phyloP scores from a whole-genome alignment of 2,113 vertebrate species.

The Pholis gunnellus region DNA sequence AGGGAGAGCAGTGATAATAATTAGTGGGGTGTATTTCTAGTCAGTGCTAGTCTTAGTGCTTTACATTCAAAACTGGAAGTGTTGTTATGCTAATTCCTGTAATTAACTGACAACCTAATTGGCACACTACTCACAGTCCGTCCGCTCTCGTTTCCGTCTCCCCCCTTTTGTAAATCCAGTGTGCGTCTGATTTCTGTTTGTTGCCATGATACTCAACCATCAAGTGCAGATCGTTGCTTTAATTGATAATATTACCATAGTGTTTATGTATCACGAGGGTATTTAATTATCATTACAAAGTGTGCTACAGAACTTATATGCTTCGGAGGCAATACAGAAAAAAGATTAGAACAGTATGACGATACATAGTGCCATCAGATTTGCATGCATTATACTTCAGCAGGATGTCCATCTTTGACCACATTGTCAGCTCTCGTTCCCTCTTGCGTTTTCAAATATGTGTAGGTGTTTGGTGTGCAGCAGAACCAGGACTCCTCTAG shows the following conservation, averaged over 20 bases:
- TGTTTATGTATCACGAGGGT: constrained; percentile 1
- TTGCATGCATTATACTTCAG: background rate
- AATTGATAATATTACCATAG: constrained; percentile 26
- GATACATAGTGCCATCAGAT: background rate
- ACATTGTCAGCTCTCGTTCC: background rate
- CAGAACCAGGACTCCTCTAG: constrained; percentile 82
- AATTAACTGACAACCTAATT: constrained; percentile 78
- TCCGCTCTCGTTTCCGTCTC: constrained; percentile 9
- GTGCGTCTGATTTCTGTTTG: constrained; percentile 4
- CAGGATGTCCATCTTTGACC: background rate
- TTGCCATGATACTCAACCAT: constrained; percentile 59
- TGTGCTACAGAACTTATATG: background rate
- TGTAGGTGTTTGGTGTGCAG: constrained; percentile 95
- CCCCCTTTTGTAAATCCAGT: constrained; percentile 24
- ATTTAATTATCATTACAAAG: constrained; percentile 18
- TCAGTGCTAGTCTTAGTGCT: constrained; percentile 34
- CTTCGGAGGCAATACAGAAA: background rate
- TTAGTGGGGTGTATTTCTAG: constrained; percentile 49
- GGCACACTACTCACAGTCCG: constrained; percentile 53
- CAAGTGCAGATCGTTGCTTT: constrained; percentile 35
- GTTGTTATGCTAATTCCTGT: constrained; percentile 76
- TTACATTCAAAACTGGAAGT: constrained; percentile 61
- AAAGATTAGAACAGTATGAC: background rate
- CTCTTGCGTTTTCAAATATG: constrained; percentile 4
- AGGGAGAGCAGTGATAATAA: constrained; percentile 46